These are phyloP conservation scores for Oligia latruncula DNA, from an alignment of 2,888 invertebrate species.

Conservation along the genomic window DNA sequence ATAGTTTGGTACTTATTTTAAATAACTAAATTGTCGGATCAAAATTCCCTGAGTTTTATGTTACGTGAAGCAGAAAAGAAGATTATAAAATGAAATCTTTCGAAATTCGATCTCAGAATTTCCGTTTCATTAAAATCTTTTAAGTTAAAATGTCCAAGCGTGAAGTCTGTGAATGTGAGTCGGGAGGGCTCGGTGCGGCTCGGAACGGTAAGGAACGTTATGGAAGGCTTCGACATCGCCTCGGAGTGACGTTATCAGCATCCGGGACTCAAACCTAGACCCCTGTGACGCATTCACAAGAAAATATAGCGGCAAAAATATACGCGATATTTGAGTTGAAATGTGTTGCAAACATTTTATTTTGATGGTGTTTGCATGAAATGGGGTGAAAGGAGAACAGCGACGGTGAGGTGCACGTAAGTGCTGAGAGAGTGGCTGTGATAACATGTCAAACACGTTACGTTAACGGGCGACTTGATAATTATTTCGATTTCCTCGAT, in stretches of 20 bases:
- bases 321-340: constrained; percentile 45
- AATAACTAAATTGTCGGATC: constrained; percentile 18
- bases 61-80: constrained; percentile 55
- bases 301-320: constrained; percentile 50
- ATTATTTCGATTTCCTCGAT: constrained; percentile 13
- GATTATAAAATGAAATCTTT: constrained; percentile 62
- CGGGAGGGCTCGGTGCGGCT: not conserved
- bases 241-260: constrained; percentile 61
- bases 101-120: constrained; percentile 47
- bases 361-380: constrained; percentile 24
- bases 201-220: not conserved
- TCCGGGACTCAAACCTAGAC: constrained; percentile 56
- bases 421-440: not conserved
- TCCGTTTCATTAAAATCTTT: constrained; percentile 57
- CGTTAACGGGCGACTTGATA: constrained; percentile 15
- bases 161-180: constrained; percentile 54
- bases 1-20: constrained; percentile 10
- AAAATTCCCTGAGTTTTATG: constrained; percentile 33
- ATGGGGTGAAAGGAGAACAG: constrained; percentile 23
- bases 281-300: constrained; percentile 33
- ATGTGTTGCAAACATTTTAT: constrained; percentile 43
- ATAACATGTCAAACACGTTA: constrained; percentile 15
- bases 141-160: constrained; percentile 61
- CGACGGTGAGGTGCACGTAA: not conserved
- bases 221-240: constrained; percentile 36